Evolutionary conservation across 2,888 invertebrate species (phyloP), one percentile per base, ranked within the genome.

Genomic region (Pachycephus smyrnensis): DNA sequence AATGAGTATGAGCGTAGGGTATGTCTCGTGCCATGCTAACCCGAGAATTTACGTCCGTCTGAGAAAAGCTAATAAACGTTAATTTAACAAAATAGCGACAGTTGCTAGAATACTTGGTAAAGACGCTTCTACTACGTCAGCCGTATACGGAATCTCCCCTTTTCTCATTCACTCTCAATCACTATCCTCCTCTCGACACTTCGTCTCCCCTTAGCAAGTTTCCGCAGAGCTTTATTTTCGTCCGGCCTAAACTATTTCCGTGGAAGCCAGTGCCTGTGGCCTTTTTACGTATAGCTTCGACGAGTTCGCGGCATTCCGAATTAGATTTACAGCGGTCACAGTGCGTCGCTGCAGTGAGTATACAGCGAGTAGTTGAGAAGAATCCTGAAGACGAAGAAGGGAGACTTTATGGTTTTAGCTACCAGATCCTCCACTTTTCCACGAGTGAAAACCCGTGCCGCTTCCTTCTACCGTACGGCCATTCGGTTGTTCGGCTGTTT

Each of bases 1-100:
- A 71, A 71, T 71, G 31, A 71, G 80, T 37, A 75, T 75, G 75
- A 77, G 80, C 78, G 74, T 76, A 80, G 79, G 73, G 77, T 77
- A 79, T 78, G 73, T 23, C 31, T n/a, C 77, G 75, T 82, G 81
- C 83, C 12, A 31, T 23, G 83, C 82, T 86, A 85, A 86, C 82
- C 82, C 81, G 77, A 79, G 83, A 84, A 85, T 84, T 84, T 84
- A 83, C 82, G 83, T 77, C 80, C 79, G 83, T 76, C 80, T 82
- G 79, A 83, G 83, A 79, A 82, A 85, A 85, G 86, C 86, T 87
- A 87, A 88, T 88, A 87, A 88, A 86, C 88, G 86, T 88, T 88
- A 84, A 87, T 88, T 88, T 82, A 83, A 86, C 86, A 84, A 84
- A 86, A 84, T 82, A 83, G 83, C 77, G 82, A 77, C 82, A 80